Evolutionary conservation across 2,797 vertebrate species (phyloP).

Genomic region (Tapirus indicus): DNA sequence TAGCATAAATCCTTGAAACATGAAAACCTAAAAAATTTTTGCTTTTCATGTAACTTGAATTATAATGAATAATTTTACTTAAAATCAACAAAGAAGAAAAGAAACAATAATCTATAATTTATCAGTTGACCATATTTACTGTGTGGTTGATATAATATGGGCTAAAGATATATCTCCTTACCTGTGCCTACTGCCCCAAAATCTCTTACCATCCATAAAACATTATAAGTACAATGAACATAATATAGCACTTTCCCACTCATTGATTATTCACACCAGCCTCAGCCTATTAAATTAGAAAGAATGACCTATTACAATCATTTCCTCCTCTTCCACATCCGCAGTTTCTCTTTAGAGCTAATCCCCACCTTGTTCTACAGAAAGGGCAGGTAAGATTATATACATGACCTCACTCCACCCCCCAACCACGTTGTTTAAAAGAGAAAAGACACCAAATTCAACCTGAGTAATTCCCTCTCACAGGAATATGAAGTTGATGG

Average conservation of each 20-base stretch:
- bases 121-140: not conserved
- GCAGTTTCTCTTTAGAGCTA: not conserved
- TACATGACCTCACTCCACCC: rapidly evolving
- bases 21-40: not conserved
- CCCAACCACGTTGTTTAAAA: not conserved
- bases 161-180: not conserved
- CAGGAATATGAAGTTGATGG: not conserved
- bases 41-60: not conserved
- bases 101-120: not conserved
- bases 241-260: not conserved
- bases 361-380: not conserved
- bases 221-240: not conserved
- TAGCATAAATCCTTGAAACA: not conserved
- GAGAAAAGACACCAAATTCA: not conserved
- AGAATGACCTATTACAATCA: not conserved
- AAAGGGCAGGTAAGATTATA: not conserved
- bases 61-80: not conserved
- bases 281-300: not conserved
- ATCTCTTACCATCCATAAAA: not conserved
- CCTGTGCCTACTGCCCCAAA: not conserved
- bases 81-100: not conserved
- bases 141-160: not conserved
- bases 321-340: not conserved
- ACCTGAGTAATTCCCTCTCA: not conserved
- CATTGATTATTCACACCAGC: not conserved